Evolutionary conservation across 2,113 vertebrate genomes (phyloP), one percentile per base, ranked within the genome.

Genomic region (Athene noctua): DNA sequence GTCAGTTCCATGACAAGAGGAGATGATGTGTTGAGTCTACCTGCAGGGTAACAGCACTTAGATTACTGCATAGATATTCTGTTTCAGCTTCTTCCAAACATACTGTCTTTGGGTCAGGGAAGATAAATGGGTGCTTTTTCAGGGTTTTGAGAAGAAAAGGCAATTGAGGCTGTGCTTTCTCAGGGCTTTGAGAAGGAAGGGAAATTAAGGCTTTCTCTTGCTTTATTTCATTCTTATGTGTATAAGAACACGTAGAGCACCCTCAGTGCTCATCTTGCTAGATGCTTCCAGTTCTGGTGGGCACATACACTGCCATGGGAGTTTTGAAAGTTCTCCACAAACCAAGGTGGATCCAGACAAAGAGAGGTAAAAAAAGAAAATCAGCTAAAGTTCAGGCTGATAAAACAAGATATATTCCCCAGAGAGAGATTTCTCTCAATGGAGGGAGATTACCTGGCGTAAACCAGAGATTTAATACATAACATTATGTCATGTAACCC

Each of bases 381-480:
- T 74, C 86, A 94, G 29, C 77, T 93, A 74, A 94, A 95, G 51
- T 95, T 97, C 90, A 95, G 54, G 81, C 90, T 97, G 95, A 95
- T 97, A 95, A 95, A 97, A 92, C 92, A 95, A 87, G 68, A 88
- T 77, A 4, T 67, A 65, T 94, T 66, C 83, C 91, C 78, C 57
- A 91, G 23, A 79, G 88, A 97, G 78, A 93, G 23, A 66, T 16
- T 94, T 2, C 67, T 74, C 26, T 75, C 49, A 94, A 82, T 44
- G 80, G 87, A 94, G 93, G 66, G 84, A 87, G 83, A 95, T 95
- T 83, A 94, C 67, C 54, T 75, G 47, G 52, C 79, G 71, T 74
- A 77, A 94, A 92, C 19, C 30, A 44, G 90, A 82, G 66, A 63
- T 93, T 96, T 91, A 93, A 71, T 90, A 90, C 49, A 58, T 94